Evolutionary conservation across 2,888 invertebrate species (phyloP).

Genomic region (Pemphredon lugubris): DNA sequence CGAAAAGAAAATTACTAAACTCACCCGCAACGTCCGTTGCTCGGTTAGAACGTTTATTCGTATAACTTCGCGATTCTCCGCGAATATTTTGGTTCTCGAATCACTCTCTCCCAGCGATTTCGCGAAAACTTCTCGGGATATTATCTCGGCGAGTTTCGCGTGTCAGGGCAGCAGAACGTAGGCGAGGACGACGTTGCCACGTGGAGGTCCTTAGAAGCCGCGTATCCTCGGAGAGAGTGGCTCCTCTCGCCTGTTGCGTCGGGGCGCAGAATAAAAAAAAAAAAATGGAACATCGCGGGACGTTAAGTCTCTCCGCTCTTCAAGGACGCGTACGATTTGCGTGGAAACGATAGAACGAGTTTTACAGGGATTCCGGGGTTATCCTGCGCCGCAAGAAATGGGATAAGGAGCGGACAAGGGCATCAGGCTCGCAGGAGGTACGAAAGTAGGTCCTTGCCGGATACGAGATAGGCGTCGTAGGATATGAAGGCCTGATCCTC

Average conservation of each 20-base stretch:
- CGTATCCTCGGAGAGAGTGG: conserved; percentile 22
- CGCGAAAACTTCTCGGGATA: conserved; percentile 42
- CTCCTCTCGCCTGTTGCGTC: conserved; percentile 69
- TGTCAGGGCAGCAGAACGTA: conserved; percentile 69
- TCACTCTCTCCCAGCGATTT: no score
- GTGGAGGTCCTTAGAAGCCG: conserved; percentile 44
- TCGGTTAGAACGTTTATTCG: no score
- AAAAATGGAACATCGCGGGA: conserved; percentile 20
- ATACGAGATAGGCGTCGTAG: conserved; percentile 22
- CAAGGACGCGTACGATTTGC: conserved; percentile 21
- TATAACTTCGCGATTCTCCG: no score
- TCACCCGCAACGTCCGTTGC: no score
- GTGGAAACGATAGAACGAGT: conserved; percentile 9
- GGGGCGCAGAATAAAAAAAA: neutral
- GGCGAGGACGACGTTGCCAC: conserved; percentile 25
- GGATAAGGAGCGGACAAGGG: conserved; percentile 71
- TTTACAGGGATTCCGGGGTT: conserved; percentile 29
- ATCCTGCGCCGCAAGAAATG: conserved; percentile 58
- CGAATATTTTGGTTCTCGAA: no score
- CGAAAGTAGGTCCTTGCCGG: conserved; percentile 21
- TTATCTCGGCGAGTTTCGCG: conserved; percentile 60
- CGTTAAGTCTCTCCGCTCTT: conserved; percentile 14
- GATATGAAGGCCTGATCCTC: conserved; percentile 72
- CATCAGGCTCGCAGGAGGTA: conserved; percentile 72
- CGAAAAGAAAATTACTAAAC: no score